Base-by-base conservation (phyloP, 2,888 invertebrate species). In the Sympetrum striolatum region DNA sequence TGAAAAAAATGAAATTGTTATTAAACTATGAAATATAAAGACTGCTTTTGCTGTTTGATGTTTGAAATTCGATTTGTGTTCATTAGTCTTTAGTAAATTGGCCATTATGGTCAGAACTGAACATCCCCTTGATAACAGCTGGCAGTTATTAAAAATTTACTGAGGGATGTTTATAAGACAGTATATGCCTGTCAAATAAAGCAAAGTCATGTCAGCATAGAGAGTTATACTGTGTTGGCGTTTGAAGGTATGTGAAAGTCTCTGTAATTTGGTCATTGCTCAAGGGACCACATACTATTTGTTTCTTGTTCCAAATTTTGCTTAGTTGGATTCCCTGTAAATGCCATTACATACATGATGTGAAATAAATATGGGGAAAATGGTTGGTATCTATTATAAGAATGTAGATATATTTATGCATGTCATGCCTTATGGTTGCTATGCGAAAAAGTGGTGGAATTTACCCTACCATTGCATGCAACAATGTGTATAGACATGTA, bases 301-400 rank as follows among this genome's bases (percentile, higher is more conserved):
- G 60, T 86, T 86, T 86, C 60, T 60, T 86, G 58, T 64, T 86
- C 60, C 5, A 86, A 37, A 86, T 60, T 60, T 60, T 64, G 22
- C 86, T 86, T 86, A 60, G 86, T 86, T 86, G n/a, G 64, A 37
- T 86, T 86, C 86, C 86, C 86, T 86, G 60, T 86, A 60, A 37
- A 86, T 37, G 86, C 86, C 86, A 86, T 86, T 86, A 37, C 60
- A 86, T 82, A 58, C 10, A 73, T 73, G 18, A 82, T 82, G 82
- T 53, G 73, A 82, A 86, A 60, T 86, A 86, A 86, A 64, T 37
- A 86, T 86, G 86, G 86, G 86, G 60, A 86, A 86, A 60, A 86
- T 86, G 86, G 86, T 86, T 86, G 86, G 86, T 86, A 86, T 86
- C 86, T 86, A 86, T 86, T 31, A 86, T 86, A 86, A 86, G 86